Evolutionary conservation across 2,797 vertebrate species (phyloP).

Genomic region (Sciaenops ocellatus): DNA sequence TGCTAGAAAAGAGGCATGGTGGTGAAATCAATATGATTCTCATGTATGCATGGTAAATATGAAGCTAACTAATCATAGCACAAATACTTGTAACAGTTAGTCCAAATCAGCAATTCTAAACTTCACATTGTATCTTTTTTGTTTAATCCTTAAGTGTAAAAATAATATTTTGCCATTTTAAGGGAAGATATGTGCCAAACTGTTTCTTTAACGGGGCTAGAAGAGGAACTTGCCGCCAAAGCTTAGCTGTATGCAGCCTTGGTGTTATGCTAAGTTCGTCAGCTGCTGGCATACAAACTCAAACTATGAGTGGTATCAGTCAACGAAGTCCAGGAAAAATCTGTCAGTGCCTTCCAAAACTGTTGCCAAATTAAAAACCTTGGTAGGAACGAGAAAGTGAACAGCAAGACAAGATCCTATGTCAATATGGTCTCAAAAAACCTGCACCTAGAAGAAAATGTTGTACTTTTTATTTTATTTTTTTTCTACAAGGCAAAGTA

Average conservation of each 20-base stretch:
- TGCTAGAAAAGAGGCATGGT: background rate
- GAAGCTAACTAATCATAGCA: too few species aligned
- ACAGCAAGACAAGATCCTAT: background rate
- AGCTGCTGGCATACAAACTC: too few species aligned
- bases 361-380: background rate
- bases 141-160: background rate
- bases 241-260: too few species aligned
- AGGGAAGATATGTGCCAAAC: too few species aligned
- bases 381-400: background rate
- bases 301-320: too few species aligned
- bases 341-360: background rate
- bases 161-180: too few species aligned
- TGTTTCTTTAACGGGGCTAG: too few species aligned
- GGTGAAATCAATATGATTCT: background rate
- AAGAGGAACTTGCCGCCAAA: too few species aligned
- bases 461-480: background rate
- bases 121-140: background rate
- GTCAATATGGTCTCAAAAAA: background rate
- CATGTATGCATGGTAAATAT: background rate
- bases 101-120: background rate
- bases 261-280: too few species aligned
- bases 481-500: background rate
- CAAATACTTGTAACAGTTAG: background rate
- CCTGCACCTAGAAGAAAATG: slow-evolving; percentile 5
- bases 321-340: too few species aligned